Evolutionary conservation across 2,797 vertebrate genomes (phyloP).

Genomic region (Coilia nasus): DNA sequence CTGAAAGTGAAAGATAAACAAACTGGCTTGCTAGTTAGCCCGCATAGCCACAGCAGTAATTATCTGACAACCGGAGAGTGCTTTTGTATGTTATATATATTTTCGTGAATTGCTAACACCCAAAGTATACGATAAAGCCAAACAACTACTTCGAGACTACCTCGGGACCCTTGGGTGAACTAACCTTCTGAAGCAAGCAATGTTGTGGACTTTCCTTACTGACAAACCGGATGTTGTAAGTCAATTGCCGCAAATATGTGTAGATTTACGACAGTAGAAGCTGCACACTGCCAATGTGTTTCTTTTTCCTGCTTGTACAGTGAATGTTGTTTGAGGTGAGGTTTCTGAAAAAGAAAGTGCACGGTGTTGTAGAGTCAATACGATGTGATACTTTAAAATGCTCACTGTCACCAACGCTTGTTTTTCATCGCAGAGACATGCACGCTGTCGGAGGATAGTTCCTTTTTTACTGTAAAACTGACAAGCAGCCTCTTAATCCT

Average conservation of each 20-base stretch:
- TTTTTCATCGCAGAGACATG: neutral
- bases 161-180: constrained; percentile 42
- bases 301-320: neutral
- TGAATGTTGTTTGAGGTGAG: neutral
- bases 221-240: constrained; percentile 64
- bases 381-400: neutral
- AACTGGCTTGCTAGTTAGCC: constrained; percentile 20
- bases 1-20: constrained; percentile 30
- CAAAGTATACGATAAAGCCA: neutral
- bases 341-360: neutral
- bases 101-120: neutral
- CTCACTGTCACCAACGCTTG: neutral
- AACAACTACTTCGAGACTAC: constrained; percentile 6
- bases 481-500: neutral
- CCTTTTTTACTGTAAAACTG: neutral
- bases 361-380: neutral
- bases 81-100: neutral
- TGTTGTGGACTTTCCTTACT: constrained; percentile 52
- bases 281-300: neutral
- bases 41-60: neutral
- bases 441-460: neutral
- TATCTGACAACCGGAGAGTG: neutral
- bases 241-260: constrained; percentile 7
- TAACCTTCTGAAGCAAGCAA: constrained; percentile 63
- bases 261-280: neutral